These are phyloP conservation scores for Nemotelus pantherinus DNA, from an alignment of 2,888 invertebrate species.

Conservation along the genomic window DNA sequence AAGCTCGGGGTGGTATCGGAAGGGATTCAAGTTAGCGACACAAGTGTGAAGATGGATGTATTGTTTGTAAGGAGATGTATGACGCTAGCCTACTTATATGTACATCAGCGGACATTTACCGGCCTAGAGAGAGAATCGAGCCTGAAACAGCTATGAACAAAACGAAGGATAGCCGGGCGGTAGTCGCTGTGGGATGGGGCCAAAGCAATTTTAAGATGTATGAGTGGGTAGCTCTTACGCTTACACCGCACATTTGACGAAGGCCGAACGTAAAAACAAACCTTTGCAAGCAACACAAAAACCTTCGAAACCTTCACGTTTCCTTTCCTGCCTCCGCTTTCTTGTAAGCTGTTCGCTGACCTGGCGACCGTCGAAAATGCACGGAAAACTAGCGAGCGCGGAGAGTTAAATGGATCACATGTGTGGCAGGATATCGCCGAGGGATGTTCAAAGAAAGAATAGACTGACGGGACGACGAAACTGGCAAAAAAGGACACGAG, in stretches of 20 bases:
- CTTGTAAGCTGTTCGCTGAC: slow-evolving; percentile 32
- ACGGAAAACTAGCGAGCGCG: slow-evolving; percentile 43
- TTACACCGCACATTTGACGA: slow-evolving; percentile 51
- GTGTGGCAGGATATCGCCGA: slow-evolving; percentile 46
- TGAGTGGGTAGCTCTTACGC: slow-evolving; percentile 47
- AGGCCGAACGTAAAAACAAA: slow-evolving; percentile 50
- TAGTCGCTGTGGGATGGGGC: slow-evolving; percentile 4
- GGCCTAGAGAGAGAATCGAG: slow-evolving; percentile 18
- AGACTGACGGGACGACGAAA: slow-evolving; percentile 29
- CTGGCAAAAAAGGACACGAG: slow-evolving; percentile 43
- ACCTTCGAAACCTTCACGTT: slow-evolving; percentile 25
- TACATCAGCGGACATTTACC: slow-evolving; percentile 25
- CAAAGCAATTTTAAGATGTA: slow-evolving; percentile 37
- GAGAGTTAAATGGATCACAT: slow-evolving; percentile 47
- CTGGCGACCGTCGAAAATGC: slow-evolving; percentile 32
- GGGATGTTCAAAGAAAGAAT: slow-evolving; percentile 36
- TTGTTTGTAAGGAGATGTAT: slow-evolving; percentile 50
- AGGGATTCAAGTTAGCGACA: slow-evolving; percentile 49
- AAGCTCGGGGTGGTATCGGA: slow-evolving; percentile 42
- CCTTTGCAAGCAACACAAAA: slow-evolving; percentile 41
- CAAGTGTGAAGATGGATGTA: slow-evolving; percentile 51
- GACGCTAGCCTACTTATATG: slow-evolving; percentile 34
- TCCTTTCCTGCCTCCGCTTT: slow-evolving; percentile 12
- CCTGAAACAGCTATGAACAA: slow-evolving; percentile 32
- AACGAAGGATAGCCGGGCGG: slow-evolving; percentile 11